Evolutionary conservation across 2,113 vertebrate species (phyloP), one percentile per base, ranked within the genome.

Genomic region (Lophochroa leadbeateri): DNA sequence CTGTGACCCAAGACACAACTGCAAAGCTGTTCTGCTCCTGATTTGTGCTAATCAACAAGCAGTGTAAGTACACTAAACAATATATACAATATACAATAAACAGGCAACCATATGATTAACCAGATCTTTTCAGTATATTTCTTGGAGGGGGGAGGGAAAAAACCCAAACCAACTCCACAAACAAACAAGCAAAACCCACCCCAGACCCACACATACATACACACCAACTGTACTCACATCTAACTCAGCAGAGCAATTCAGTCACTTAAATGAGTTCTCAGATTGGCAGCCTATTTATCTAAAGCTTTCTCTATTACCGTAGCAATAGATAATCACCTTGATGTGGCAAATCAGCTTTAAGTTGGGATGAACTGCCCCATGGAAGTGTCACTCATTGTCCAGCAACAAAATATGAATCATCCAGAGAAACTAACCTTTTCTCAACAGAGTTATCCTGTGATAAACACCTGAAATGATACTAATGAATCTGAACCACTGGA

Each of bases 121-220:
- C 21, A 52, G 50, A 37, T 8, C 3, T 44, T 80, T 33, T 50
- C n/a, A 61, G 5, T 31, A 13, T n/a, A 21, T 57, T 17, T 80
- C 18, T 25, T 17, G 10, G 11, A 16, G 27, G 4, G 5, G 9
- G 3, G 4, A 25, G 39, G 39, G 39, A 25, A 53, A 23, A 44
- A 58, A 35, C 57, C 21, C 21, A 43, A 13, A 1, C 0, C 11
- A 57, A 16, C 17, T 58, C 28, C 2, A 68, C 3, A 21, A 88
- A 35, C 16, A 52, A 37, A 53, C 1, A 53, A 41, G 44, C 1
- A 33, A 68, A 50, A 61, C 11, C 0, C 37, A 44, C 12, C 15
- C 25, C 28, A 67, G 28, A 44, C 15, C 9, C 37, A 58, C 19
- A 27, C 6, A 50, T 2, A 25, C 11, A 58, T 6, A 31, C 18